A percentile compares a stretch with the other conserved stretches of the same genome.
Evolutionary conservation across 1,140 invertebrate species (phyloP).

Genomic region (Hyposmocoma kahamanoa): DNA sequence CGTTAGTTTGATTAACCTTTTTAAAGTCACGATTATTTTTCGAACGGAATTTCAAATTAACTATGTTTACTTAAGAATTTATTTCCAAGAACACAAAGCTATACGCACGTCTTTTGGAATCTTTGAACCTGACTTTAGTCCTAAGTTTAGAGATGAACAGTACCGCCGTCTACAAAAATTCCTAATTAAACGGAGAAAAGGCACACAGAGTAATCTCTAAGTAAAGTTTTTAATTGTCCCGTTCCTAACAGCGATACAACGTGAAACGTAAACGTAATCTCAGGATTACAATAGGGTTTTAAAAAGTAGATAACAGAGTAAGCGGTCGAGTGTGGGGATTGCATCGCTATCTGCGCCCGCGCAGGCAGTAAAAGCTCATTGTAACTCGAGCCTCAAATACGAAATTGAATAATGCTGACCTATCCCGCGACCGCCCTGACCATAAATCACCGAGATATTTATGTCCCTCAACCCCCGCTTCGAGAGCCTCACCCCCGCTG

Average conservation of each 20-base stretch:
- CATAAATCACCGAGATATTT: slow-evolving; percentile 73
- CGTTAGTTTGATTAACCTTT: slow-evolving; percentile 32
- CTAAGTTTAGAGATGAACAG: too few relatives aligned
- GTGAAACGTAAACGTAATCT: slow-evolving; percentile 40
- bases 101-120: too few relatives aligned
- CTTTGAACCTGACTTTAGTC: too few relatives aligned
- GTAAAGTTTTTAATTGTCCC: too few relatives aligned
- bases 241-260: too few relatives aligned
- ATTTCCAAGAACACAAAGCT: too few relatives aligned
- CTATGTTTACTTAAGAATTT: too few relatives aligned
- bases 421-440: slow-evolving; percentile 68
- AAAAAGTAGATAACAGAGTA: slow-evolving; percentile 52
- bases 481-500: slow-evolving; percentile 18
- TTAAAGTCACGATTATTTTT: too few relatives aligned
- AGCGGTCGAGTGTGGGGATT: slow-evolving; percentile 28
- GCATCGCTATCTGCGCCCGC: slow-evolving; percentile 59
- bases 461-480: slow-evolving; percentile 60
- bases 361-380: slow-evolving; percentile 68
- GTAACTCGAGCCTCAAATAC: slow-evolving; percentile 70
- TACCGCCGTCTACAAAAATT: too few relatives aligned
- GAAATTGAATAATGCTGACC: slow-evolving; percentile 74
- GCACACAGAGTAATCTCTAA: too few relatives aligned
- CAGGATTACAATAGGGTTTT: slow-evolving; percentile 37
- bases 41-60: too few relatives aligned
- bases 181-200: too few relatives aligned